These are phyloP conservation scores for Xanthorhoe spadicearia DNA, from an alignment of 2,888 invertebrate species.

Conservation along the genomic window DNA sequence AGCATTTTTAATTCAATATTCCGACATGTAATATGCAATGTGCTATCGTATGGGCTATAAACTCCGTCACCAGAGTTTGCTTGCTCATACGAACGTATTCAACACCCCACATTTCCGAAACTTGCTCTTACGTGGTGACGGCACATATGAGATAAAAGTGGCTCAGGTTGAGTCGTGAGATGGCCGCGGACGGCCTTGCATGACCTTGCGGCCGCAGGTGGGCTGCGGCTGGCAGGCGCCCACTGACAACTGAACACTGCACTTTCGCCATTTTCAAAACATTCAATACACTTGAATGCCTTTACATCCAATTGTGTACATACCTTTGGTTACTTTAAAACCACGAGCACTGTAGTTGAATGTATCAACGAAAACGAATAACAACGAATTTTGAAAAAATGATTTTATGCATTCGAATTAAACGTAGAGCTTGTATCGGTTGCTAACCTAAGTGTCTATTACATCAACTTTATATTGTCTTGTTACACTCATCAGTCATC, in stretches of 20 bases:
- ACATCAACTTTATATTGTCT: not conserved
- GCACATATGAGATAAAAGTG: not conserved
- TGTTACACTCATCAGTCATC: constrained; percentile 7
- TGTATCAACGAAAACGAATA: too few species aligned
- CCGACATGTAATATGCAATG: not conserved
- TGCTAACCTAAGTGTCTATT: not conserved
- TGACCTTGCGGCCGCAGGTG: constrained; percentile 51
- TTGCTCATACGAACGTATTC: too few species aligned
- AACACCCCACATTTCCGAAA: not conserved
- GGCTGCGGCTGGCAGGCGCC: constrained; percentile 19
- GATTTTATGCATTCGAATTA: not conserved
- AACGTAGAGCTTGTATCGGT: not conserved
- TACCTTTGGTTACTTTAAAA: too few species aligned
- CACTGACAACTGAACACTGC: constrained; percentile 17
- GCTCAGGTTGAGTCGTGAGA: constrained; percentile 19
- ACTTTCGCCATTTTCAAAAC: constrained; percentile 25
- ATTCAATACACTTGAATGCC: not conserved
- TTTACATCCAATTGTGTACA: not conserved
- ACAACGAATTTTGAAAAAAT: not conserved
- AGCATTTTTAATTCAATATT: not conserved
- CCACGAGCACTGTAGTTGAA: too few species aligned
- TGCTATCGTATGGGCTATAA: too few species aligned
- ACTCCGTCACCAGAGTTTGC: too few species aligned
- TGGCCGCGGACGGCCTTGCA: constrained; percentile 52
- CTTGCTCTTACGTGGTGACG: not conserved